Percentiles rank a stretch among this genome's conserved stretches.
Evolutionary conservation across 2,797 vertebrate genomes (phyloP).

Genomic region (Myiotriccus ornatus): DNA sequence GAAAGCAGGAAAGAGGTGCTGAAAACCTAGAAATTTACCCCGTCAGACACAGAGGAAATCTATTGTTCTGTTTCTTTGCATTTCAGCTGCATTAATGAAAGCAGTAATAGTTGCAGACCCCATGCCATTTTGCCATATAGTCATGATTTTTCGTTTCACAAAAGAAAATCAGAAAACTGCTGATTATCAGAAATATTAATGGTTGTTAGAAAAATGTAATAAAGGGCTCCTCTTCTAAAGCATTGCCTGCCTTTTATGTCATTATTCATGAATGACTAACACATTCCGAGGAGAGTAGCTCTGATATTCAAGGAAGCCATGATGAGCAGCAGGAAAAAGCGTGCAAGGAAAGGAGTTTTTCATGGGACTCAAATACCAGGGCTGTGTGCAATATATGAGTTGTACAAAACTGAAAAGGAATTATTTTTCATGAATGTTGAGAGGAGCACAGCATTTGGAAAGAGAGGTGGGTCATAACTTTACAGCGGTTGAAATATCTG

Average conservation of each 20-base stretch:
- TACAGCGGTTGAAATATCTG: not conserved
- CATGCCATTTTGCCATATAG: slow-evolving; percentile 50
- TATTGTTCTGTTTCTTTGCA: slow-evolving; percentile 38
- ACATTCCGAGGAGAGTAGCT: slow-evolving; percentile 49
- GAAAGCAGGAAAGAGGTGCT: not conserved
- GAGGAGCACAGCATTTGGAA: not conserved
- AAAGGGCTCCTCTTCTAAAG: slow-evolving; percentile 66
- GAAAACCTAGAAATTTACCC: slow-evolving; percentile 3
- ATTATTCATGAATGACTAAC: slow-evolving; percentile 74
- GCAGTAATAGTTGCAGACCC: slow-evolving; percentile 46
- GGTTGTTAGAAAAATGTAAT: slow-evolving; percentile 69
- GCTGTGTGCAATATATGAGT: not conserved
- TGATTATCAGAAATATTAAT: slow-evolving; percentile 73
- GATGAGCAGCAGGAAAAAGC: slow-evolving; percentile 31
- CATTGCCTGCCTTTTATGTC: slow-evolving; percentile 69
- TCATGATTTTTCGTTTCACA: slow-evolving; percentile 66
- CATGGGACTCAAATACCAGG: not conserved
- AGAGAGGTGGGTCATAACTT: not conserved
- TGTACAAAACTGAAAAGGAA: slow-evolving; percentile 21
- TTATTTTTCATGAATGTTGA: not conserved
- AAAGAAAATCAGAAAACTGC: slow-evolving; percentile 75
- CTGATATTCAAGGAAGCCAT: slow-evolving; percentile 51
- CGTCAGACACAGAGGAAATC: not conserved
- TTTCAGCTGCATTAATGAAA: slow-evolving; percentile 59
- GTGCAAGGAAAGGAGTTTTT: slow-evolving; percentile 40